phyloP scores from a whole-genome alignment of 64 coral and sea anemone genomes.

The Actinia equina region DNA sequence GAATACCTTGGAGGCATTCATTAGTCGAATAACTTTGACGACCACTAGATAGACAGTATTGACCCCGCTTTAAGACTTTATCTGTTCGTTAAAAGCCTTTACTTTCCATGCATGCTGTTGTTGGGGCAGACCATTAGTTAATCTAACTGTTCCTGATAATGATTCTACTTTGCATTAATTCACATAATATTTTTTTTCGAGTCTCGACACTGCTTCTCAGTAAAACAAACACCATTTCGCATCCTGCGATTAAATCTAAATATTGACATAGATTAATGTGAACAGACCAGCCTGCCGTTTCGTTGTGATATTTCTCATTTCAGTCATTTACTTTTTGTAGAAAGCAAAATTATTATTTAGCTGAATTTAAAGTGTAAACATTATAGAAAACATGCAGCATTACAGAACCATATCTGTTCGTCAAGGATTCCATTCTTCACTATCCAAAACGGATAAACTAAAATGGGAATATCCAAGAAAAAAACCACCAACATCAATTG shows the following conservation, averaged over 20 bases:
- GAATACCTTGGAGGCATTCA: not conserved
- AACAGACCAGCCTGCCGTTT: not conserved
- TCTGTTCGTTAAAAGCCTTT: constrained; percentile 1
- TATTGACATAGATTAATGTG: not conserved
- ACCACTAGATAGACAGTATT: not conserved
- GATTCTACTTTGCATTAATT: not conserved
- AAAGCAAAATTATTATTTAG: not conserved
- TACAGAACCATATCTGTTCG: no score
- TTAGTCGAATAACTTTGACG: not conserved
- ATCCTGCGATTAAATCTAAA: not conserved
- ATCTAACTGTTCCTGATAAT: not conserved
- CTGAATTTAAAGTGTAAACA: not conserved
- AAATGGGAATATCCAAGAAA: no score
- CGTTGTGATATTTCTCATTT: not conserved
- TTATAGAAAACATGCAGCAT: no score
- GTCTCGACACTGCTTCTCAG: not conserved
- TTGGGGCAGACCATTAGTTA: no score
- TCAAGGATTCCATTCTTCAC: no score
- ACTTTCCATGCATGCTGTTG: no score
- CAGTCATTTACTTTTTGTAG: not conserved
- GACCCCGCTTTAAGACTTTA: not conserved
- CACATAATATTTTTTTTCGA: not conserved
- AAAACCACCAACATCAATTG: no score
- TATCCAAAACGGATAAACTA: no score
- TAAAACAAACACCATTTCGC: not conserved